Evolutionary conservation across 2,888 invertebrate species (phyloP), one percentile per base, ranked within the genome.

Genomic region (Poecilus cupreus): DNA sequence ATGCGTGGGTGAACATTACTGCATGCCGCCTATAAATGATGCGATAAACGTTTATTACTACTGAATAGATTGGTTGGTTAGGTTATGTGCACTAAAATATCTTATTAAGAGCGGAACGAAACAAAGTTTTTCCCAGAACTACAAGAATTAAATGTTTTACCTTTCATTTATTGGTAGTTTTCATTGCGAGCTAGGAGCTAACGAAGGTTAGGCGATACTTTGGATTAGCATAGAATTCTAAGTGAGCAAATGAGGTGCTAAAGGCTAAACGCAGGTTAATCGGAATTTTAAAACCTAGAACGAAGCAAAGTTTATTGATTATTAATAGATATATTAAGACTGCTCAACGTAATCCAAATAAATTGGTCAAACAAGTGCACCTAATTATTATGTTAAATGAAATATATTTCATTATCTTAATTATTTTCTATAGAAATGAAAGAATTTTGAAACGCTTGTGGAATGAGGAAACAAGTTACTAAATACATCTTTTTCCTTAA

Each of bases 11-110:
- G 72, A 22, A 72, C 32, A 68, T 60, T 32, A 32, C 16, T 70
- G 70, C 70, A 70, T 18, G 70, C 70, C 39, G 39, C n/a, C 70
- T 39, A 16, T 39, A 46, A 39, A 70, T 70, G 60, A 60, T 60
- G 60, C 60, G 60, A 60, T 60, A 60, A 60, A 60, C 22, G 60
- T 60, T 60, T 60, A 60, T 74, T 74, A 74, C 51, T 74, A 49
- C 74, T 49, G 46, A 49, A 74, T 74, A 51, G 74, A 74, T 74
- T 74, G 74, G 51, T 72, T 43, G 72, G 22, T 32, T 24, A 74
- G 26, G 46, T 24, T 46, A 74, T 74, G 46, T 26, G 51, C 51
- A 26, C 51, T 32, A 24, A 70, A 46, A 70, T 70, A 72, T 72
- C 39, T 72, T 39, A 72, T 72, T 74, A 74, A 74, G 13, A 70